phyloP scores from a whole-genome alignment of 2,113 vertebrate species.

The Oryzias woworae region DNA sequence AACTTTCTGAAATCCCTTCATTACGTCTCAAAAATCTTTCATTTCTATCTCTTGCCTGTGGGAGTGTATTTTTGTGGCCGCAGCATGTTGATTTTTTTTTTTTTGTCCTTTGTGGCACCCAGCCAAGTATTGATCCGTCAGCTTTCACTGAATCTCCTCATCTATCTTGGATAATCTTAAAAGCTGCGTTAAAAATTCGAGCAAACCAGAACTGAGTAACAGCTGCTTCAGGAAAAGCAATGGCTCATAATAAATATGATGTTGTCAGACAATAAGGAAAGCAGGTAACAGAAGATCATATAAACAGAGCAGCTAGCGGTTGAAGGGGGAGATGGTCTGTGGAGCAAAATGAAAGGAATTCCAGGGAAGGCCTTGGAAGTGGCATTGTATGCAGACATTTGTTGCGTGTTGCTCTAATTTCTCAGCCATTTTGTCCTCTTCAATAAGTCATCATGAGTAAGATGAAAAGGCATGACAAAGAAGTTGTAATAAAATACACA shows the following conservation, averaged over 20 bases:
- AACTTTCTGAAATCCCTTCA: slow-evolving; percentile 4
- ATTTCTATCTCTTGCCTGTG: slow-evolving; percentile 28
- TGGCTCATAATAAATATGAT: slow-evolving; percentile 16
- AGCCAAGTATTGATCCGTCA: slow-evolving; percentile 54
- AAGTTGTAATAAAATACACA: too few species aligned
- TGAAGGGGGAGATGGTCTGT: slow-evolving; percentile 12
- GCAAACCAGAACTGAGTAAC: slow-evolving; percentile 28
- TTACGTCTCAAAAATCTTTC: slow-evolving; percentile 17
- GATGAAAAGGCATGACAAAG: too few species aligned
- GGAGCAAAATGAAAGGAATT: slow-evolving; percentile 16
- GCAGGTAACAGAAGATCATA: slow-evolving; percentile 43
- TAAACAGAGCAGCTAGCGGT: slow-evolving; percentile 36
- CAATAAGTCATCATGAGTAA: slow-evolving; percentile 12
- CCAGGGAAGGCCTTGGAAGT: slow-evolving; percentile 40
- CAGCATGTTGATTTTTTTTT: slow-evolving; percentile 19
- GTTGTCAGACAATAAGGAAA: slow-evolving; percentile 5
- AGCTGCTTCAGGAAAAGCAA: slow-evolving; percentile 17
- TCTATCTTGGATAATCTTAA: slow-evolving; percentile 55
- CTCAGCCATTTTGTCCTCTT: slow-evolving; percentile 20
- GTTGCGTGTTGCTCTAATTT: slow-evolving; percentile 21
- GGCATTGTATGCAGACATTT: slow-evolving; percentile 20
- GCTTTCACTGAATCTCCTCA: slow-evolving; percentile 36
- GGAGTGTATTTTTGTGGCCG: slow-evolving; percentile 21
- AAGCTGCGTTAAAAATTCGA: slow-evolving; percentile 47
- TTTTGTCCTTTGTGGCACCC: slow-evolving; percentile 25